Conservation (phyloP, 2,797 vertebrate genomes). For the Apogon talboti region DNA sequence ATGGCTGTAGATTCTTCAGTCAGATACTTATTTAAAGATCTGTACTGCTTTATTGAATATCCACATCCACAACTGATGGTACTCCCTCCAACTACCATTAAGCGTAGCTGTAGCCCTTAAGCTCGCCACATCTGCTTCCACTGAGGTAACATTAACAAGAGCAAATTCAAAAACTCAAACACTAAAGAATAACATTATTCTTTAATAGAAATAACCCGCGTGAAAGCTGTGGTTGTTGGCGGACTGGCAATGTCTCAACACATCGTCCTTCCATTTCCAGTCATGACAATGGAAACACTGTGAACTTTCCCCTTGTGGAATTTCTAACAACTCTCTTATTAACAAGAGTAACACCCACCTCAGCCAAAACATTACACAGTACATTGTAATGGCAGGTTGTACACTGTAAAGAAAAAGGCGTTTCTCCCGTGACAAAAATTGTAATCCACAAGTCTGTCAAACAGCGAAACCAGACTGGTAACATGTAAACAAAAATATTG, state of each 20-base stretch:
- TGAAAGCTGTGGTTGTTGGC: conserved; percentile 50
- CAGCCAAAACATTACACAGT: conserved; percentile 69
- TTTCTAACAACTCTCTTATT: conserved; percentile 70
- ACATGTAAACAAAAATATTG: conserved; percentile 24
- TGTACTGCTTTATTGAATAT: not conserved
- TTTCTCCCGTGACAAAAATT: conserved; percentile 20
- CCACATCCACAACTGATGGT: not conserved
- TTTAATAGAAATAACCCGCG: conserved; percentile 18
- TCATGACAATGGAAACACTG: conserved; percentile 70
- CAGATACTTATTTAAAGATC: not conserved
- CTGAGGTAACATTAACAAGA: conserved; percentile 36
- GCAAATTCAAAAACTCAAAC: conserved; percentile 25
- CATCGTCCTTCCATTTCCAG: conserved; percentile 61
- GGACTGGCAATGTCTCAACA: conserved; percentile 44
- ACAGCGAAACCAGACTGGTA: conserved; percentile 1
- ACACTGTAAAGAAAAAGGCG: conserved; percentile 24
- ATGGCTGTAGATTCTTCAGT: not conserved
- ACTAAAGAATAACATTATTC: conserved; percentile 50
- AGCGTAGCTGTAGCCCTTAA: not conserved
- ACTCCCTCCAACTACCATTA: not conserved
- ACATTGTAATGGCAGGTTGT: conserved; percentile 49
- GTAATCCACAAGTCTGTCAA: conserved; percentile 9
- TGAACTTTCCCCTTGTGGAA: conserved; percentile 69
- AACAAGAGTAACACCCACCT: conserved; percentile 61
- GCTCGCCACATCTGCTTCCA: conserved; percentile 21